Evolutionary conservation across 2,797 vertebrate species (phyloP).

Genomic region (Gambusia yucatana): DNA sequence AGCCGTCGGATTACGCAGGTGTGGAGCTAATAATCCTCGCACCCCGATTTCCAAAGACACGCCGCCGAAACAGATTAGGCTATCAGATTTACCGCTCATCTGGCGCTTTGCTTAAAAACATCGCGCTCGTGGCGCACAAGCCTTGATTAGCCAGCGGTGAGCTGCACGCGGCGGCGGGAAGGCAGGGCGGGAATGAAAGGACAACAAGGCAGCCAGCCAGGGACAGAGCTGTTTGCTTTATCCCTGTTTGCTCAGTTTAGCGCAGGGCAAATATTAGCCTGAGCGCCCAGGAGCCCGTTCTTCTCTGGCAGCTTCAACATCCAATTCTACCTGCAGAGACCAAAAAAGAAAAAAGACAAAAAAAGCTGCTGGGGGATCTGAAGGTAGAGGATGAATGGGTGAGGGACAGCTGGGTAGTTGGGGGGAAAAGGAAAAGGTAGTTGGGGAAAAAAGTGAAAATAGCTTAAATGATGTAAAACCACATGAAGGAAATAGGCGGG

Average conservation of each 20-base stretch:
- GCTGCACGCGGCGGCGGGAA: slow-evolving; percentile 21
- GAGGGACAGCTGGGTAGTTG: slow-evolving; percentile 21
- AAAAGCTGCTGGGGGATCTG: slow-evolving; percentile 1
- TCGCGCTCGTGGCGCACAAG: slow-evolving; percentile 22
- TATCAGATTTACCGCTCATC: slow-evolving; percentile 52
- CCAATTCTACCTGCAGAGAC: slow-evolving; percentile 36
- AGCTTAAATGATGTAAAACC: slow-evolving; percentile 17
- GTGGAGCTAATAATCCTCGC: slow-evolving; percentile 42
- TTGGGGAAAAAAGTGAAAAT: slow-evolving; percentile 20
- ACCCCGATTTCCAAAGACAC: slow-evolving; percentile 36
- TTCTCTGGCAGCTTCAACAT: slow-evolving; percentile 59
- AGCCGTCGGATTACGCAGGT: slow-evolving; percentile 46
- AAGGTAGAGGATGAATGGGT: slow-evolving; percentile 14
- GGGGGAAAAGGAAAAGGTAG: slow-evolving; percentile 24
- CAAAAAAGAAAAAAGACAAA: slow-evolving; percentile 6
- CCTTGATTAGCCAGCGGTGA: slow-evolving; percentile 33
- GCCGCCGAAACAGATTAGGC: slow-evolving; percentile 46
- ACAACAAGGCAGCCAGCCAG: slow-evolving; percentile 67
- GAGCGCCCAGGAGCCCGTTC: slow-evolving; percentile 59
- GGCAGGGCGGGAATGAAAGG: slow-evolving; percentile 58
- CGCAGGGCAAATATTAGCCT: slow-evolving; percentile 73
- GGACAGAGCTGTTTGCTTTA: slow-evolving; percentile 65
- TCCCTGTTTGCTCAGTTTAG: slow-evolving; percentile 78
- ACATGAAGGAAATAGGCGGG: slow-evolving; percentile 21
- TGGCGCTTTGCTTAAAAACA: slow-evolving; percentile 45